Evolutionary conservation across 2,113 vertebrate species (phyloP).

Genomic region (Halichoerus grypus): DNA sequence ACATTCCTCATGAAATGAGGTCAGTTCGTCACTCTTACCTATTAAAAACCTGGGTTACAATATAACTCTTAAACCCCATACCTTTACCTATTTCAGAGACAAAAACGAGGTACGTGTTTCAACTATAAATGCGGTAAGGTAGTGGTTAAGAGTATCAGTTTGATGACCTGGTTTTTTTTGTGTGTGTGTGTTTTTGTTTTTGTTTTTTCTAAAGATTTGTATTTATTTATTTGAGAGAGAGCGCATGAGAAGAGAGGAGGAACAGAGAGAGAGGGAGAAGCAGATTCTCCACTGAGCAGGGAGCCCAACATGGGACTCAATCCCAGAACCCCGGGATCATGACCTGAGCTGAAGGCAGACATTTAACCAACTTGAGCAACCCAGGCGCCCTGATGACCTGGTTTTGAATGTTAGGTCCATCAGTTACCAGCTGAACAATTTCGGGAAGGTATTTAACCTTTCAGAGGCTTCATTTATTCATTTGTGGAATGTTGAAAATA

Average conservation of each 20-base stretch:
- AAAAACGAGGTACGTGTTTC: neutral
- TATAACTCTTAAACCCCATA: neutral
- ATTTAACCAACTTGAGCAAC: too few species aligned
- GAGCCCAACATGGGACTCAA: too few species aligned
- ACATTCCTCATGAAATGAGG: neutral
- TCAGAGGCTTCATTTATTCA: neutral
- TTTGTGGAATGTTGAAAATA: neutral
- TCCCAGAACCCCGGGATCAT: too few species aligned
- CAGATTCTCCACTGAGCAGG: too few species aligned
- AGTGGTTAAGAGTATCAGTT: neutral
- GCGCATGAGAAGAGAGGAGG: too few species aligned
- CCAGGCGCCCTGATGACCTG: neutral
- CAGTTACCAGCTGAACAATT: neutral
- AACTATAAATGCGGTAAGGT: neutral
- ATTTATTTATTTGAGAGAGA: too few species aligned
- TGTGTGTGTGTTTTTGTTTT: too few species aligned
- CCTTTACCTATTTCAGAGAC: neutral
- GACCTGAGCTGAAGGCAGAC: too few species aligned
- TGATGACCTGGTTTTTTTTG: neutral
- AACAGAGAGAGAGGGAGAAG: too few species aligned
- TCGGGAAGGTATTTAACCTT: neutral
- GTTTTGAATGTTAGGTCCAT: conserved; percentile 24
- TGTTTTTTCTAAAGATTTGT: too few species aligned
- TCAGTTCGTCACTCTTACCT: neutral
- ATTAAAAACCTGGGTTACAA: neutral